phyloP scores from a whole-genome alignment of 2,888 invertebrate species.

The Anthophora plumipes region DNA sequence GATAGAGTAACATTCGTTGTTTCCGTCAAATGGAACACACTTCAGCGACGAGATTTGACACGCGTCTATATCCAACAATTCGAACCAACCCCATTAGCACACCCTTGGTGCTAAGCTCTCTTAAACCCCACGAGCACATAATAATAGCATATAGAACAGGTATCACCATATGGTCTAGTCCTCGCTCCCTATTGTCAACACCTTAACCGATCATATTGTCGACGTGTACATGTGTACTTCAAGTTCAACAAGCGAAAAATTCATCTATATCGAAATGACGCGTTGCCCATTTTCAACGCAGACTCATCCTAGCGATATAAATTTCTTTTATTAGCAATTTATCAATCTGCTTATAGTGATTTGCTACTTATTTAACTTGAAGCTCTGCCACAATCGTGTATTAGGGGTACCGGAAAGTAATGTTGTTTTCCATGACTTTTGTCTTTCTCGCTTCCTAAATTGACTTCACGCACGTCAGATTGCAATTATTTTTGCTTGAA shows the following conservation, averaged over 20 bases:
- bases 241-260: constrained; percentile 82
- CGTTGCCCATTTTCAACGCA: constrained; percentile 77
- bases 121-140: constrained; percentile 81
- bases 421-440: too few relatives aligned
- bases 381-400: neutral
- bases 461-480: too few relatives aligned
- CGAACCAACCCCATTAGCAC: constrained; percentile 73
- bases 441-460: too few relatives aligned
- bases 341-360: neutral
- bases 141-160: constrained; percentile 82
- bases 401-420: too few relatives aligned
- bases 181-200: constrained; percentile 75
- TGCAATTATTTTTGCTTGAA: too few relatives aligned
- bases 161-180: constrained; percentile 81
- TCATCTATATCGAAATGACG: constrained; percentile 78
- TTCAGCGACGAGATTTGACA: constrained; percentile 55
- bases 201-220: constrained; percentile 62
- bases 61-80: constrained; percentile 64
- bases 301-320: constrained; percentile 3
- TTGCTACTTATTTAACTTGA: neutral
- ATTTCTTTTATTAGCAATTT: neutral
- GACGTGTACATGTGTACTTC: constrained; percentile 74
- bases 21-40: constrained; percentile 43
- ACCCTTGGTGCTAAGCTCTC: constrained; percentile 77
- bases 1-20: constrained; percentile 39